Percentiles rank a stretch among this genome's conserved stretches.
These are phyloP conservation scores for Drosophila mayaguana DNA, from an alignment of 2,888 invertebrate species.

Conservation along the genomic window DNA sequence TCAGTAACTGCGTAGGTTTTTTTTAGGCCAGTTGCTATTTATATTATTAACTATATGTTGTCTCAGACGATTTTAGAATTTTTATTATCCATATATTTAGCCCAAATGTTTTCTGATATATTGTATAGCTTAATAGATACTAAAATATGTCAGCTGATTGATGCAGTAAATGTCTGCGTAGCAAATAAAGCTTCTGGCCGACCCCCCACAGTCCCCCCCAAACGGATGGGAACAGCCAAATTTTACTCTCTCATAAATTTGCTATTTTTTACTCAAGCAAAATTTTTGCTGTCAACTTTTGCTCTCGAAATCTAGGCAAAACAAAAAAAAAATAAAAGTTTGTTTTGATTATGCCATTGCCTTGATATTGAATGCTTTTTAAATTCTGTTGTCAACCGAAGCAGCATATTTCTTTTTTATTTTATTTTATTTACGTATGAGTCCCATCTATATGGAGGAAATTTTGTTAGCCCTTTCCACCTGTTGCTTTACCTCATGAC, in stretches of 20 bases:
- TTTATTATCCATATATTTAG: constrained; percentile 45
- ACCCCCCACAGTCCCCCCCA: constrained; percentile 33
- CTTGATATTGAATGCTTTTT: constrained; percentile 73
- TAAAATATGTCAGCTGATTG: constrained; percentile 11
- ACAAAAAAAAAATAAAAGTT: constrained; percentile 51
- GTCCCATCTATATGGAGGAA: not conserved
- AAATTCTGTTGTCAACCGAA: constrained; percentile 66
- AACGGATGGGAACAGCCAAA: constrained; percentile 9
- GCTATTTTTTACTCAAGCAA: constrained; percentile 27
- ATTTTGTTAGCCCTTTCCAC: not conserved
- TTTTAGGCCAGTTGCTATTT: not conserved
- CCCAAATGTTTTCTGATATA: constrained; percentile 2
- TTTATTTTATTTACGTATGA: constrained; percentile 38
- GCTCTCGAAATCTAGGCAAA: constrained; percentile 36
- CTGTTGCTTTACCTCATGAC: not conserved
- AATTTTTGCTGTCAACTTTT: constrained; percentile 32
- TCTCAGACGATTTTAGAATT: not conserved
- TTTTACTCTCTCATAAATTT: constrained; percentile 19
- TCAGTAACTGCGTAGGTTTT: not conserved
- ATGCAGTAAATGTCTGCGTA: constrained; percentile 36
- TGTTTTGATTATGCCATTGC: constrained; percentile 65
- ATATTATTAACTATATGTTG: constrained; percentile 10
- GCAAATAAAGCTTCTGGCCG: constrained; percentile 30
- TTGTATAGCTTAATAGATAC: constrained; percentile 22
- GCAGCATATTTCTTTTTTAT: constrained; percentile 60